Base-by-base conservation (phyloP, 2,888 invertebrate species). In the Acleris holmiana region DNA sequence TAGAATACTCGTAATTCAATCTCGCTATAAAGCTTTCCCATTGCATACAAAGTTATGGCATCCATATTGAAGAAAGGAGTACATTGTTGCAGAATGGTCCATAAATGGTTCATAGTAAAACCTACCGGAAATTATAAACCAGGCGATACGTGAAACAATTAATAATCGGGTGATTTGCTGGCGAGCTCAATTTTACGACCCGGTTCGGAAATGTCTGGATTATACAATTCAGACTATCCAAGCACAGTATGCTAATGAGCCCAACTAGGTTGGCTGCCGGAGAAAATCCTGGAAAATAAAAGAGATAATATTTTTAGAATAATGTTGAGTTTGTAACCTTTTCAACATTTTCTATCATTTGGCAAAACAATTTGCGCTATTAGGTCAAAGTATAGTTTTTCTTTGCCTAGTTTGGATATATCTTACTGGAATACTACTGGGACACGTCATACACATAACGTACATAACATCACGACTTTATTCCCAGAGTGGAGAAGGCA, bases 101-200 rank as follows among this genome's bases (percentile, higher is more conserved):
- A 40, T 63, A 58, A 63, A 58, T n/a, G n/a, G 53, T 51, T 53
- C 57, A 7, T 46, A 35, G 54, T 59, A 64, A 54, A 64, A 47
- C 51, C 58, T 44, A 46, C 54, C 48, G 64, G 64, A 64, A 64
- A 64, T 64, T 64, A 64, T 64, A 64, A 64, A 64, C 47, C 64
- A 59, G 59, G 40, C 58, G 64, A 59, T 59, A 64, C 64, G 64
- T 64, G 64, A 49, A 54, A 54, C 48, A 19, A 58, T 58, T 59
- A 54, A 64, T 54, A 64, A 64, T 64, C 59, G 59, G 57, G 23
- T 18, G 23, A 47, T 63, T 53, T 50, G 47, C 57, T 51, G 57
- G 57, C 57, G 57, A 23, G n/a, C 57, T 41, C 40, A 47, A 40
- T 44, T 63, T 58, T 58, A 63, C 57, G 57, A 63, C 40, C 23